Base-by-base conservation (phyloP, 2,113 vertebrate genomes). In the Euleptes europaea region DNA sequence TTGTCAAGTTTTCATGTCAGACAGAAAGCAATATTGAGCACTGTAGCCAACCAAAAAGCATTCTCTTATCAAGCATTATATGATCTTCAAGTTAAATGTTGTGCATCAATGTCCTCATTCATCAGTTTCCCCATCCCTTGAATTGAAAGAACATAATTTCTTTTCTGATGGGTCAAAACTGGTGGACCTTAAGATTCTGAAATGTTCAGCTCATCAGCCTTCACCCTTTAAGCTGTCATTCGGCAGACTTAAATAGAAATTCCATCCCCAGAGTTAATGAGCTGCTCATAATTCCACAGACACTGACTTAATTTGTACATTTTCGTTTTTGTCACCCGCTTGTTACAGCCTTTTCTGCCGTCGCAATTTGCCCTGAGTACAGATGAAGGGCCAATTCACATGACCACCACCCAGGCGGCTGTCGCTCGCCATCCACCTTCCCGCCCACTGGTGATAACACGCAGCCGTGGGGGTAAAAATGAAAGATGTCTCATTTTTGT, bases 221-320 rank as follows among this genome's bases (percentile, higher is more conserved):
- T 83, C 73, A 31, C 51, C 13, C 51, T 72, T 31, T 60, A 88
- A 91, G 84, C 38, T 47, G 74, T 13, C 83, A 76, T 76, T 85
- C 7, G 31, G 83, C 63, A 84, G 35, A 13, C 33, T 81, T 40
- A 0, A 47, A 67, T 63, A 54, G 12, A 77, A n/a, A 83, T 77
- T 51, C 81, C 67, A 80, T 82, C 57, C 17, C 49, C 65, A 10
- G 44, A 88, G 19, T 76, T 60, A 87, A 83, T 71, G 70, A 88
- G 44, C 28, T 1, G 2, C 82, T 89, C 76, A 0, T 69, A 86
- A n/a, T 49, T 21, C 72, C 4, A 60, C 44, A 49, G 38, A 76
- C 88, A 90, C 2, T 9, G 40, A 31, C 4, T 57, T 54, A 44
- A 14, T 69, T 47, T 85, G 12, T 35, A 31, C 74, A 81, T 86